A percentile compares a stretch with the other conserved stretches of the same genome.
phyloP scores from a whole-genome alignment of 1,140 invertebrate species.

The Samia ricini region DNA sequence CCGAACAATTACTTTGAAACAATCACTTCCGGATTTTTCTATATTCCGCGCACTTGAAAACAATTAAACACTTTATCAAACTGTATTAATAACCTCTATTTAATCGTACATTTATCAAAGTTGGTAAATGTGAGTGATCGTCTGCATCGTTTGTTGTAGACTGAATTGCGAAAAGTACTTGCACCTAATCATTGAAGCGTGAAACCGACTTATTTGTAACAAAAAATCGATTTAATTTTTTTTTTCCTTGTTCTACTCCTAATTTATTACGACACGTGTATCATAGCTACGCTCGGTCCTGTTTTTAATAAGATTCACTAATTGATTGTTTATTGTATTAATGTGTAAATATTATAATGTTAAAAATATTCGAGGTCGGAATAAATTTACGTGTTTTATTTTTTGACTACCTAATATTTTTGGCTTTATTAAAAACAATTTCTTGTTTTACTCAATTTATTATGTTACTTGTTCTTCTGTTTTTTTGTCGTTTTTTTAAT shows the following conservation, averaged over 20 bases:
- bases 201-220: slow-evolving; percentile 16
- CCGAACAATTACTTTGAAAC: slow-evolving; percentile 16
- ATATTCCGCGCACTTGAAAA: background rate
- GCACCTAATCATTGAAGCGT: slow-evolving; percentile 31
- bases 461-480: too few relatives aligned
- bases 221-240: slow-evolving; percentile 24
- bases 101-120: slow-evolving; percentile 12
- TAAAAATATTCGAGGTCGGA: background rate
- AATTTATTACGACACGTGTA: slow-evolving; percentile 27
- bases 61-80: slow-evolving; percentile 13
- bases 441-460: too few relatives aligned
- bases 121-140: slow-evolving; percentile 19
- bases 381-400: too few relatives aligned
- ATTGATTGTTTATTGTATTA: background rate
- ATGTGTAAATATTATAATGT: background rate
- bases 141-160: slow-evolving; percentile 21
- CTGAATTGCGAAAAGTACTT: slow-evolving; percentile 29
- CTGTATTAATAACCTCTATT: slow-evolving; percentile 9
- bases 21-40: slow-evolving; percentile 12
- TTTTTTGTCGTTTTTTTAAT: too few relatives aligned
- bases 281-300: slow-evolving; percentile 21
- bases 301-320: slow-evolving; percentile 9
- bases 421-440: too few relatives aligned
- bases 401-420: too few relatives aligned
- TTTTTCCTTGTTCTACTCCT: slow-evolving; percentile 18